These are phyloP conservation scores for Acrobasis consociella DNA, from an alignment of 2,888 invertebrate species.

Conservation along the genomic window DNA sequence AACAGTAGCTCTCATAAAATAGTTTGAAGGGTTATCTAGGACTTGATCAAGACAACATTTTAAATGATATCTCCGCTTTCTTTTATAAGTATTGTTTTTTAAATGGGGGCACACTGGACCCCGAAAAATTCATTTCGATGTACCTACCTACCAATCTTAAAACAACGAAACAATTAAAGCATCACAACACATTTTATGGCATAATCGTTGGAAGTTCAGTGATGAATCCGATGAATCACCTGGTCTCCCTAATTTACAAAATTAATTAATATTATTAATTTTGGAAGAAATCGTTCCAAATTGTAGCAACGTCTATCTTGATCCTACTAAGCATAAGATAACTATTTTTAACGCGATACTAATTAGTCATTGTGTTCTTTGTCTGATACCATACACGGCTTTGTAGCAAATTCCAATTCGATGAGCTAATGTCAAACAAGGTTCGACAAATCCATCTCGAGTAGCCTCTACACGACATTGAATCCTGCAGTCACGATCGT, in stretches of 20 bases:
- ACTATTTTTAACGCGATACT: conserved; percentile 1
- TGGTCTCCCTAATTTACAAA: background rate
- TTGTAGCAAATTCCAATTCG: conserved; percentile 44
- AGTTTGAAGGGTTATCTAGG: too few relatives aligned
- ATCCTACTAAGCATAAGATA: background rate
- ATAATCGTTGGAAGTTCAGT: too few relatives aligned
- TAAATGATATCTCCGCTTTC: too few relatives aligned
- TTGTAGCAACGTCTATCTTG: background rate
- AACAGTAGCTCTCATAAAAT: too few relatives aligned
- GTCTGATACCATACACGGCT: conserved; percentile 38
- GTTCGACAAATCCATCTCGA: conserved; percentile 27
- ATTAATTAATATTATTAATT: conserved; percentile 13
- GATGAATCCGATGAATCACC: background rate
- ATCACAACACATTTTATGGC: too few relatives aligned
- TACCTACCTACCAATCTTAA: too few relatives aligned
- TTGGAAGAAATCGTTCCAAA: background rate
- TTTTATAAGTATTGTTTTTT: too few relatives aligned
- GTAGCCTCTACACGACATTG: conserved; percentile 35
- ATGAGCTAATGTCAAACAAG: conserved; percentile 51
- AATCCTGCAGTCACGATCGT: conserved; percentile 42
- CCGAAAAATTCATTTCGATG: too few relatives aligned
- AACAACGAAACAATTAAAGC: too few relatives aligned
- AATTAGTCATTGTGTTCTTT: conserved; percentile 20
- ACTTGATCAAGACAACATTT: too few relatives aligned
- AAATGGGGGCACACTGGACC: too few relatives aligned